A percentile compares a stretch with the other conserved stretches of the same genome.
Conservation (phyloP, 92 coral and sea anemone genomes). For the Palythoa caribaeorum region DNA sequence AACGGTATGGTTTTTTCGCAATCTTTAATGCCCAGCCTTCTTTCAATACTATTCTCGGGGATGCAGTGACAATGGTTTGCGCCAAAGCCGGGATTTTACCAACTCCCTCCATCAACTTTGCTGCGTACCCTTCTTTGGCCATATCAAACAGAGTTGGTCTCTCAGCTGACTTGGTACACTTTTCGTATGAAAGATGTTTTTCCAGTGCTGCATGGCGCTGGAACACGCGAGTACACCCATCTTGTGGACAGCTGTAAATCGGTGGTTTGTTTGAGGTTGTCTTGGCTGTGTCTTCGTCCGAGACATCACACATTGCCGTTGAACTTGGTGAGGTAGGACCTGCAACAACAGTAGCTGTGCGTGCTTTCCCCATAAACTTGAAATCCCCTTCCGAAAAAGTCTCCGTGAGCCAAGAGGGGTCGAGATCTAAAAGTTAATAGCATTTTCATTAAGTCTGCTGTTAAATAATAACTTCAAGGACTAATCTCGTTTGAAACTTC, state of each 20-base stretch:
- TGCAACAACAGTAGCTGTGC: neutral
- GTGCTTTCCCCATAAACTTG: neutral
- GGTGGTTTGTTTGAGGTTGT: no score
- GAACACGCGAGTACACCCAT: neutral
- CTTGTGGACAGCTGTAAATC: neutral
- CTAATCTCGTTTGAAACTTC: neutral
- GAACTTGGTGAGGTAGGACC: neutral
- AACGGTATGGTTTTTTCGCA: conserved; percentile 1
- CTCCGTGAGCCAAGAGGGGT: neutral
- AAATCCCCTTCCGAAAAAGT: neutral
- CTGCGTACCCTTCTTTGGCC: neutral
- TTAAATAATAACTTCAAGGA: neutral
- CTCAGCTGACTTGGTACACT: neutral
- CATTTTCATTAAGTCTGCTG: neutral
- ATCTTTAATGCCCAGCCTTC: neutral
- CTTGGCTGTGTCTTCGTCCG: no score
- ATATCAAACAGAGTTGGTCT: neutral
- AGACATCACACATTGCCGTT: no score
- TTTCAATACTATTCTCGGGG: neutral
- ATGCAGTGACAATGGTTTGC: neutral
- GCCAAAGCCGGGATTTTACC: neutral
- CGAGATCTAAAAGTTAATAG: neutral
- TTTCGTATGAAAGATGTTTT: neutral
- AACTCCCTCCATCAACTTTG: neutral
- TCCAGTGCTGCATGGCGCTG: neutral